phyloP scores from a whole-genome alignment of 2,113 vertebrate species.

The Chamaea fasciata region DNA sequence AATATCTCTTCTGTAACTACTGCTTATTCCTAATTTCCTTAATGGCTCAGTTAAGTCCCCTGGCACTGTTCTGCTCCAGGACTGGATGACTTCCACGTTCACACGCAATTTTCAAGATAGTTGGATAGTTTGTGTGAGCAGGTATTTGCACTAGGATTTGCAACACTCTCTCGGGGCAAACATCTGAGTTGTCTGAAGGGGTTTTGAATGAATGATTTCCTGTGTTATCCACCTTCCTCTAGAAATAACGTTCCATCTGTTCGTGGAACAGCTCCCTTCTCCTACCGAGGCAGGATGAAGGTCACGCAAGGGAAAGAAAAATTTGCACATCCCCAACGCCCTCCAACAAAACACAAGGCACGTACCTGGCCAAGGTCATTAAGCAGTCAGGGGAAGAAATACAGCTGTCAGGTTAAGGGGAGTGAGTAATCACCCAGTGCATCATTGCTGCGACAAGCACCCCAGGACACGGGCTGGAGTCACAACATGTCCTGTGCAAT shows the following conservation, averaged over 20 bases:
- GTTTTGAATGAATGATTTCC: constrained; percentile 31
- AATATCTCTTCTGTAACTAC: not conserved
- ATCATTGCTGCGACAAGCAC: constrained; percentile 58
- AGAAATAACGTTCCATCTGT: constrained; percentile 37
- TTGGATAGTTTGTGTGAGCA: not conserved
- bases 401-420: constrained; percentile 59
- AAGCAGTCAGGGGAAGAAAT: constrained; percentile 8
- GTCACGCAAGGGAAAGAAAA: not conserved
- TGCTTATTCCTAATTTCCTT: not conserved
- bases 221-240: constrained; percentile 34
- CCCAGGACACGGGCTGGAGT: constrained; percentile 45
- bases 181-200: constrained; percentile 35
- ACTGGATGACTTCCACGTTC: not conserved
- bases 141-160: constrained; percentile 46
- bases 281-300: not conserved
- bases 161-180: constrained; percentile 26
- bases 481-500: constrained; percentile 49
- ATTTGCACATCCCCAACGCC: not conserved
- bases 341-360: not conserved
- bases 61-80: not conserved
- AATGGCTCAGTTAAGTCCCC: not conserved
- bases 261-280: not conserved
- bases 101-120: not conserved
- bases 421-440: constrained; percentile 36
- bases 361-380: constrained; percentile 35